phyloP scores from a whole-genome alignment of 2,888 invertebrate genomes.

The Nudaria mundana region DNA sequence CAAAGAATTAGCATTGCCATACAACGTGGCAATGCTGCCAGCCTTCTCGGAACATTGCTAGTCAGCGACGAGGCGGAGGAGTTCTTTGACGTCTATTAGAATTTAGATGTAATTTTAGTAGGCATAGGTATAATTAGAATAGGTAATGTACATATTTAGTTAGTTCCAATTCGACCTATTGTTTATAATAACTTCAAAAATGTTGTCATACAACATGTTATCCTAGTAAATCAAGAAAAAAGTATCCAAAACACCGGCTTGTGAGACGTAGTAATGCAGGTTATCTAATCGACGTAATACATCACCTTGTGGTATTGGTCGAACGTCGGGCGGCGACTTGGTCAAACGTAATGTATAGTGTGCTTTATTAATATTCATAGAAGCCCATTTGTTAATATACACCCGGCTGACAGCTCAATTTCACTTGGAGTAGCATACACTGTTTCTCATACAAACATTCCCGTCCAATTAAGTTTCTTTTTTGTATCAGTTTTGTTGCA shows the following conservation, averaged over 20 bases:
- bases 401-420: conserved; percentile 74
- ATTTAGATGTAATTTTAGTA: too few species aligned
- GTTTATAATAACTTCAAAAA: conserved; percentile 34
- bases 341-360: conserved; percentile 49
- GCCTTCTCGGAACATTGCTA: too few species aligned
- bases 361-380: conserved; percentile 76
- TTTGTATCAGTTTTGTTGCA: too few species aligned
- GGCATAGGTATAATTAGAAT: too few species aligned
- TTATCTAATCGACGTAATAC: conserved; percentile 37
- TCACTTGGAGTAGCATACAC: conserved; percentile 50
- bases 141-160: too few species aligned
- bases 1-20: too few species aligned
- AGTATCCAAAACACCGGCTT: conserved; percentile 12
- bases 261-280: conserved; percentile 17
- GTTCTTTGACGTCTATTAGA: too few species aligned
- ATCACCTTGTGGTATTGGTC: conserved; percentile 31
- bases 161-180: too few species aligned
- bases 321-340: conserved; percentile 31
- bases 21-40: too few species aligned
- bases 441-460: conserved; percentile 42
- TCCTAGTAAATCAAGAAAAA: conserved; percentile 23
- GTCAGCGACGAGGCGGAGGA: too few species aligned
- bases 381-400: conserved; percentile 71
- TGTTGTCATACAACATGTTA: conserved; percentile 31
- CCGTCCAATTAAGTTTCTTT: conserved; percentile 49